phyloP scores from a whole-genome alignment of 2,888 invertebrate genomes.

The Meliscaeva auricollis region DNA sequence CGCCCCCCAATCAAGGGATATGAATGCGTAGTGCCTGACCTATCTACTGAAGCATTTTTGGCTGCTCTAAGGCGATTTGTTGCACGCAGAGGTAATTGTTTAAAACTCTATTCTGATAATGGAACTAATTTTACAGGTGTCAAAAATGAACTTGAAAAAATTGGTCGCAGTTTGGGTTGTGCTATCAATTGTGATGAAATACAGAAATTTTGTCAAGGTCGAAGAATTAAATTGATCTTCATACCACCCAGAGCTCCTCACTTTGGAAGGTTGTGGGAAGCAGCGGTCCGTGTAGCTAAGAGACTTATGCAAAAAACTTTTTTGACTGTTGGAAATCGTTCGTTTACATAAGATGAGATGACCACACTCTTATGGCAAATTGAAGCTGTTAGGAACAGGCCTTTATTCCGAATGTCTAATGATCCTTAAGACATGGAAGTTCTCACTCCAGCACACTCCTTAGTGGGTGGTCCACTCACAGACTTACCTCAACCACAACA shows the following conservation, averaged over 20 bases:
- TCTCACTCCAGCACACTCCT: slow-evolving; percentile 8
- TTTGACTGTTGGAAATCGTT: not conserved
- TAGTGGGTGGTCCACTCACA: not conserved
- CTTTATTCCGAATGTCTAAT: slow-evolving; percentile 2
- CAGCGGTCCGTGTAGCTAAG: not conserved
- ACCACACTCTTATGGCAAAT: not conserved
- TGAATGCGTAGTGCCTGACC: slow-evolving; percentile 15
- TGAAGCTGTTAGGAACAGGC: slow-evolving; percentile 1
- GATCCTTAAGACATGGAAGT: slow-evolving; percentile 21
- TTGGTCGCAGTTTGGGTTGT: slow-evolving; percentile 7
- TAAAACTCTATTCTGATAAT: slow-evolving; percentile 7
- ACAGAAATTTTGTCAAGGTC: slow-evolving; percentile 7
- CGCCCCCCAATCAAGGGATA: slow-evolving; percentile 17
- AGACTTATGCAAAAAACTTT: slow-evolving; percentile 3
- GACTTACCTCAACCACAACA: not conserved
- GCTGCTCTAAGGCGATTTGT: slow-evolving; percentile 2
- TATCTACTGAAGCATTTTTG: slow-evolving; percentile 13
- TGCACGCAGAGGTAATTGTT: not conserved
- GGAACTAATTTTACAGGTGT: slow-evolving; percentile 8
- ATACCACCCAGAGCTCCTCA: slow-evolving; percentile 5
- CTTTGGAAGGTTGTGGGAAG: not conserved
- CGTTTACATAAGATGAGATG: slow-evolving; percentile 3
- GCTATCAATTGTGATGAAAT: slow-evolving; percentile 7
- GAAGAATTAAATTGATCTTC: not conserved
- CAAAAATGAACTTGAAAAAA: slow-evolving; percentile 9